Conservation (phyloP, 1,140 invertebrate species). For the Drosophila ananassae region DNA sequence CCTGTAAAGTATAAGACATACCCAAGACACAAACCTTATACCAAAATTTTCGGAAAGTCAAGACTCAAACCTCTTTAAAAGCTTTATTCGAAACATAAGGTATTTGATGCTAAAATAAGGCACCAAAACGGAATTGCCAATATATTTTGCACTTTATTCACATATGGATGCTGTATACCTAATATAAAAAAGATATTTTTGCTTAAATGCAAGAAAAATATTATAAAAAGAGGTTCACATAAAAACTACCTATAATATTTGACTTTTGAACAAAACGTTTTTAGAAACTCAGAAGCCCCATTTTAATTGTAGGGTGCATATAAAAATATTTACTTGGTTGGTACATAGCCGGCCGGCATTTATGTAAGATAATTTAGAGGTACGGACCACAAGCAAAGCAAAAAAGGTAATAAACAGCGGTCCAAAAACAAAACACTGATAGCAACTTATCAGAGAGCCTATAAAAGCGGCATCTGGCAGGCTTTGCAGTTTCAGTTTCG, state of each 20-base stretch:
- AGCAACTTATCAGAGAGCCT: conserved; percentile 43
- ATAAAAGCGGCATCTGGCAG: conserved; percentile 51
- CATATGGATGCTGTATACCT: conserved; percentile 4
- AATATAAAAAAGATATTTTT: not conserved
- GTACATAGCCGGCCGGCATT: conserved; percentile 55
- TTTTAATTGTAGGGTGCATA: conserved; percentile 8
- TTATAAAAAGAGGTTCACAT: not conserved
- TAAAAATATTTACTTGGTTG: conserved; percentile 10
- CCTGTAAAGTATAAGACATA: conserved; percentile 11
- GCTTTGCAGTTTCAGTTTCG: conserved; percentile 50
- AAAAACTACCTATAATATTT: too few species aligned
- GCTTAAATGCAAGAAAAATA: not conserved
- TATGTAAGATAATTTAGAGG: conserved; percentile 19
- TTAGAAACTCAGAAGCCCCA: not conserved
- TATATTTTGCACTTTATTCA: not conserved
- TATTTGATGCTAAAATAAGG: conserved; percentile 15
- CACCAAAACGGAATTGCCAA: not conserved
- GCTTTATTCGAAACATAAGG: not conserved
- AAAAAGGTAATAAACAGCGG: conserved; percentile 25
- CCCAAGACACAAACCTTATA: conserved; percentile 4
- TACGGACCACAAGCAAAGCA: conserved; percentile 26
- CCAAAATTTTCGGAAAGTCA: not conserved
- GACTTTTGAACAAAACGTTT: not conserved
- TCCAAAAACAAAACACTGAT: conserved; percentile 39
- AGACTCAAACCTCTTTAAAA: conserved; percentile 1